Conservation (phyloP, 2,113 vertebrate genomes). For the Pygoscelis antarcticus region DNA sequence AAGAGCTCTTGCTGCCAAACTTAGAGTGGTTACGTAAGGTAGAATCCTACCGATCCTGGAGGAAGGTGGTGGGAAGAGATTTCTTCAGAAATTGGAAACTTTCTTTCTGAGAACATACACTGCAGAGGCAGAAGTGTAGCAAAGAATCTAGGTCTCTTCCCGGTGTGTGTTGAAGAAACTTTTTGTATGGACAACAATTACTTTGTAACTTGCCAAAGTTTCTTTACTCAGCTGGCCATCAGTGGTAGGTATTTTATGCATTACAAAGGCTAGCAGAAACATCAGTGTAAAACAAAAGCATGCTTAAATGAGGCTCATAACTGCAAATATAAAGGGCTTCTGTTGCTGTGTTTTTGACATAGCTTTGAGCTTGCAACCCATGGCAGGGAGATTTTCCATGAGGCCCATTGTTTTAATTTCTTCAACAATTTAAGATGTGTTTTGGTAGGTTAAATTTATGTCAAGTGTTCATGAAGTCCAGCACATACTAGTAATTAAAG, state of each 20-base stretch:
- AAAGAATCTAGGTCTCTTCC: neutral
- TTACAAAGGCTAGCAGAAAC: neutral
- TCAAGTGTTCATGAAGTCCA: neutral
- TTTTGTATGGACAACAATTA: neutral
- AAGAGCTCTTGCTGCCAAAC: neutral
- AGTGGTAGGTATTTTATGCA: neutral
- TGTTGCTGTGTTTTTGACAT: neutral
- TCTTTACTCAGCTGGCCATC: neutral
- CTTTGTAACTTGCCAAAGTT: neutral
- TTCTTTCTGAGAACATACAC: neutral
- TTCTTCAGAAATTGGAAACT: neutral
- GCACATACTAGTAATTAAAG: neutral
- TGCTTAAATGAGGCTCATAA: neutral
- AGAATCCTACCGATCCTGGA: neutral
- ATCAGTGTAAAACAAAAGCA: neutral
- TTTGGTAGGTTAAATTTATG: neutral
- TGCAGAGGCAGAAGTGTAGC: neutral
- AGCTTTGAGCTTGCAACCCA: neutral
- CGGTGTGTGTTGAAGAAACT: accelerated
- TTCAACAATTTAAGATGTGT: neutral
- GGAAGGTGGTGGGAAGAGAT: neutral
- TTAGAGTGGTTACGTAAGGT: neutral
- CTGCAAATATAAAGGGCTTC: neutral
- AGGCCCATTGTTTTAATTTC: neutral
- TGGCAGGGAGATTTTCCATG: neutral